phyloP scores from a whole-genome alignment of 2,797 vertebrate genomes.

The Manis javanica region DNA sequence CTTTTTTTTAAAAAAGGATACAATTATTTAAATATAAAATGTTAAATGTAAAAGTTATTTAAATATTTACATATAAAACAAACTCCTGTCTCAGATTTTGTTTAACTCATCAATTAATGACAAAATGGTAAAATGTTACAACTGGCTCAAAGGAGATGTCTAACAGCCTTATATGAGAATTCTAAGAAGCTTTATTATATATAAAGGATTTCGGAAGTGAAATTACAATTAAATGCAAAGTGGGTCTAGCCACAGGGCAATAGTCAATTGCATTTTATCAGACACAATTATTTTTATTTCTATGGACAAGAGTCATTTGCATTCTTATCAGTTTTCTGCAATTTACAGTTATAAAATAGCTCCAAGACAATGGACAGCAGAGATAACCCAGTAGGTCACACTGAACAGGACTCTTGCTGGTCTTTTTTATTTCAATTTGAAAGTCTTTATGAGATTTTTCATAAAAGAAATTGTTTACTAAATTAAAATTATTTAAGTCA shows the following conservation, averaged over 20 bases:
- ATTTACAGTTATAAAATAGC: not conserved
- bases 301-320: not conserved
- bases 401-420: not conserved
- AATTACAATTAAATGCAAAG: not conserved
- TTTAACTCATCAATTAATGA: conserved; percentile 37
- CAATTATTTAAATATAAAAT: not conserved
- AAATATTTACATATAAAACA: no score
- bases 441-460: not conserved
- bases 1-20: not conserved
- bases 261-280: not conserved
- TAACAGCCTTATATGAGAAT: not conserved
- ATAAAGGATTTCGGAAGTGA: conserved; percentile 9
- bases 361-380: not conserved
- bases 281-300: not conserved
- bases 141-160: not conserved
- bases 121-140: not conserved
- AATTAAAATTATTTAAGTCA: not conserved
- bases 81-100: not conserved
- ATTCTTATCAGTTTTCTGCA: not conserved
- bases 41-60: no score
- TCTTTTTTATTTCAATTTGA: not conserved
- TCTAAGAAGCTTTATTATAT: no score
- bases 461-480: not conserved
- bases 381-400: not conserved
- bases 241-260: not conserved